Evolutionary conservation across 2,113 vertebrate genomes (phyloP).

Genomic region (Laticauda colubrina): DNA sequence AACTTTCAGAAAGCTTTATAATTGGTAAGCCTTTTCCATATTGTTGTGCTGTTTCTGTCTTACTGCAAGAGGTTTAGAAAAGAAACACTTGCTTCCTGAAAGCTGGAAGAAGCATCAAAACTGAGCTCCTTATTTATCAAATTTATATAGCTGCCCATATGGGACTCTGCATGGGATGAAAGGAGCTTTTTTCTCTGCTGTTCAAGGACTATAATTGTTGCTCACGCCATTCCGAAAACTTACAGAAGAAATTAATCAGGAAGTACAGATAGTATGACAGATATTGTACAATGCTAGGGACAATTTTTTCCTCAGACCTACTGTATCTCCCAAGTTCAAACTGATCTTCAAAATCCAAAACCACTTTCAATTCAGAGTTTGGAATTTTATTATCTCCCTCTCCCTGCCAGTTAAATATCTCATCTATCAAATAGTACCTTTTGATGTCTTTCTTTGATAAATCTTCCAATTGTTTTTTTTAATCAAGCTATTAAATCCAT

Average conservation of each 20-base stretch:
- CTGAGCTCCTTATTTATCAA: not conserved
- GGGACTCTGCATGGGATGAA: not conserved
- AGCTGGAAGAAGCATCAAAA: slow-evolving; percentile 1
- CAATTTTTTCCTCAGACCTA: not conserved
- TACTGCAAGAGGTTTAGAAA: slow-evolving; percentile 15
- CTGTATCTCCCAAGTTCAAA: not conserved
- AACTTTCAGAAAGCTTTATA: slow-evolving; percentile 40
- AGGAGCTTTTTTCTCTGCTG: slow-evolving; percentile 17
- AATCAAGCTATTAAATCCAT: not conserved
- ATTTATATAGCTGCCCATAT: not conserved
- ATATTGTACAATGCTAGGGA: not conserved
- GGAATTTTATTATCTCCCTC: not conserved
- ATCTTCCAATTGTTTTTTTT: not conserved
- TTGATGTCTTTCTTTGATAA: not conserved
- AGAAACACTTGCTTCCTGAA: not conserved
- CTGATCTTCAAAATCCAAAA: not conserved
- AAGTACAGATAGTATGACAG: not conserved
- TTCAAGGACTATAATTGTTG: not conserved
- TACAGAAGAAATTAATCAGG: not conserved
- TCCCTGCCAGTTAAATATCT: not conserved
- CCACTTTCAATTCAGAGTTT: not conserved
- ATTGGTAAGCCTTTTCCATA: slow-evolving; percentile 20
- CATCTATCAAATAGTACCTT: not conserved
- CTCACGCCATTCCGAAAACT: not conserved
- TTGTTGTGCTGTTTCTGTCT: slow-evolving; percentile 34